Percentiles rank a stretch among this genome's conserved stretches.
These are phyloP conservation scores for Cephalopterus ornatus DNA, from an alignment of 2,113 vertebrate genomes.

Conservation along the genomic window DNA sequence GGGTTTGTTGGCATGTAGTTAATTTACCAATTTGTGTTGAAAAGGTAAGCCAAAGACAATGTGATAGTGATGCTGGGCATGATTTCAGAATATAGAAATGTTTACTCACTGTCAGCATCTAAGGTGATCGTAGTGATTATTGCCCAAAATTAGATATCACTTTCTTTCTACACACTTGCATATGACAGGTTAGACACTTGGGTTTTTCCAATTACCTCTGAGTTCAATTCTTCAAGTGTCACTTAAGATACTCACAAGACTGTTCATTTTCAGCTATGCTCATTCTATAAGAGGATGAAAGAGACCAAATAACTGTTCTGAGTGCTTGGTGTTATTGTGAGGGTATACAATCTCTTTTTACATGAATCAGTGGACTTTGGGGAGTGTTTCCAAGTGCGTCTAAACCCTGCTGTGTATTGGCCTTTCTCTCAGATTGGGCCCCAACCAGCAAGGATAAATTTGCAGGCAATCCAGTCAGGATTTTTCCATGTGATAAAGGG, in stretches of 20 bases:
- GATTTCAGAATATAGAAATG: neutral
- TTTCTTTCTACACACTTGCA: neutral
- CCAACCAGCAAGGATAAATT: neutral
- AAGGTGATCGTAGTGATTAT: accelerated
- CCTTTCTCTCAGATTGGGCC: neutral
- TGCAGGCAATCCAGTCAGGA: neutral
- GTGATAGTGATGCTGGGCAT: neutral
- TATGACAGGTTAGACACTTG: neutral
- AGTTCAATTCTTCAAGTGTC: neutral
- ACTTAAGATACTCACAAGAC: neutral
- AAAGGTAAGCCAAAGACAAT: neutral
- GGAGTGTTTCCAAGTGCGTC: neutral
- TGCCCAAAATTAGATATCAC: neutral
- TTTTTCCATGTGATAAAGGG: constrained; percentile 33
- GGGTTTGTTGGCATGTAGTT: neutral
- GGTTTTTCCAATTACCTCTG: neutral
- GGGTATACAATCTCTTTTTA: neutral
- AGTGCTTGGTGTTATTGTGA: neutral
- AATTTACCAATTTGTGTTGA: neutral
- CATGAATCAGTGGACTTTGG: neutral
- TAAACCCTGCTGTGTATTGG: neutral
- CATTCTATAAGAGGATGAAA: neutral
- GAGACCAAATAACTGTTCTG: neutral
- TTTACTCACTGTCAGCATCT: neutral
- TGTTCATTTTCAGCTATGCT: neutral